Percentiles rank a stretch among this genome's conserved stretches.
Evolutionary conservation across 2,113 vertebrate species (phyloP).

Genomic region (Noctilio leporinus): DNA sequence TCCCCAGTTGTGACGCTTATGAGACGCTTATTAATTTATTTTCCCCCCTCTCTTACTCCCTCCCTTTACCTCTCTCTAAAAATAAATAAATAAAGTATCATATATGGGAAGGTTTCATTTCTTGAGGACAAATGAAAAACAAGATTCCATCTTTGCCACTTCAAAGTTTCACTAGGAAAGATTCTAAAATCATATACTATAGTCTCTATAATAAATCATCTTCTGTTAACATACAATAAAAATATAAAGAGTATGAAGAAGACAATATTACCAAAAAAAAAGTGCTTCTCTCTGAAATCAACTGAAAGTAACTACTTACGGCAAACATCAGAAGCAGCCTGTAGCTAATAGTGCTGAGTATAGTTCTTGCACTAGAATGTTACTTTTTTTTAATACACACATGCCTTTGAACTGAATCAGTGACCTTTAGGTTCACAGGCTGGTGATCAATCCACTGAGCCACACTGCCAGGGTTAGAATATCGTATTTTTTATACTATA

Average conservation of each 20-base stretch:
- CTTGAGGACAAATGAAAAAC: not conserved
- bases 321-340: not conserved
- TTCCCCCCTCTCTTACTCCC: too few relatives aligned
- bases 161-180: not conserved
- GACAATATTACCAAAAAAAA: not conserved
- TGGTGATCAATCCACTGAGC: too few relatives aligned
- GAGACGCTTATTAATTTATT: too few relatives aligned
- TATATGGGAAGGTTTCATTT: constrained; percentile 22
- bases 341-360: not conserved
- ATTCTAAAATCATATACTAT: not conserved
- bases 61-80: not conserved
- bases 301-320: not conserved
- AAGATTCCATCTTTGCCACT: not conserved
- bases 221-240: not conserved
- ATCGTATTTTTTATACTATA: too few relatives aligned
- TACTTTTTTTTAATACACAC: not conserved
- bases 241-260: not conserved
- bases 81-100: not conserved
- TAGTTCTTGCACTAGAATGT: not conserved
- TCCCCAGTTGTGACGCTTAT: too few relatives aligned
- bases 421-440: too few relatives aligned
- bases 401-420: too few relatives aligned
- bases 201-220: not conserved
- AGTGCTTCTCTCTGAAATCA: not conserved
- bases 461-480: too few relatives aligned